These are phyloP conservation scores for Neotoma lepida DNA, from an alignment of 2,113 vertebrate species.

Conservation along the genomic window DNA sequence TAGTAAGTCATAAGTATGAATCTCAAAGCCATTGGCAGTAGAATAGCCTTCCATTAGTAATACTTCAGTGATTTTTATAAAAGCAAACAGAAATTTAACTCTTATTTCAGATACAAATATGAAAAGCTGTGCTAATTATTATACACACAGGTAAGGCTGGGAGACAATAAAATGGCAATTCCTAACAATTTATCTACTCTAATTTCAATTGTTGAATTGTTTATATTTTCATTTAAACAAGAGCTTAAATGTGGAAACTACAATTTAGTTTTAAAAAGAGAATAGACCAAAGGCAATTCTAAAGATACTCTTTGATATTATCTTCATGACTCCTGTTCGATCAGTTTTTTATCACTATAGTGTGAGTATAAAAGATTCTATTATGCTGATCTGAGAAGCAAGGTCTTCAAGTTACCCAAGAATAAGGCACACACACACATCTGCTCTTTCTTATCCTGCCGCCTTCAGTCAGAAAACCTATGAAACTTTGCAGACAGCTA, in stretches of 20 bases:
- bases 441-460: not conserved
- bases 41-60: not conserved
- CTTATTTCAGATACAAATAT: not conserved
- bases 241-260: not conserved
- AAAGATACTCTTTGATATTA: not conserved
- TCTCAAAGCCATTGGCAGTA: not conserved
- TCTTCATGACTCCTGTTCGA: not conserved
- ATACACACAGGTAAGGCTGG: not conserved
- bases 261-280: not conserved
- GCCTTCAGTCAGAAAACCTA: not conserved
- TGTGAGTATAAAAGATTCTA: not conserved
- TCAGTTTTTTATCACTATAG: not conserved
- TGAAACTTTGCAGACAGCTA: not conserved
- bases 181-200: not conserved
- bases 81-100: not conserved
- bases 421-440: not conserved
- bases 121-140: not conserved
- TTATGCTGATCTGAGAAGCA: not conserved
- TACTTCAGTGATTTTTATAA: not conserved
- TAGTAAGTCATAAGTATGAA: not conserved
- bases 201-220: not conserved
- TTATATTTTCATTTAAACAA: not conserved
- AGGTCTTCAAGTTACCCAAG: not conserved
- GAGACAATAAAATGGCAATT: not conserved
- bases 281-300: not conserved